These are phyloP conservation scores for Sphaerophoria taeniata DNA, from an alignment of 2,888 invertebrate genomes.

Conservation along the genomic window DNA sequence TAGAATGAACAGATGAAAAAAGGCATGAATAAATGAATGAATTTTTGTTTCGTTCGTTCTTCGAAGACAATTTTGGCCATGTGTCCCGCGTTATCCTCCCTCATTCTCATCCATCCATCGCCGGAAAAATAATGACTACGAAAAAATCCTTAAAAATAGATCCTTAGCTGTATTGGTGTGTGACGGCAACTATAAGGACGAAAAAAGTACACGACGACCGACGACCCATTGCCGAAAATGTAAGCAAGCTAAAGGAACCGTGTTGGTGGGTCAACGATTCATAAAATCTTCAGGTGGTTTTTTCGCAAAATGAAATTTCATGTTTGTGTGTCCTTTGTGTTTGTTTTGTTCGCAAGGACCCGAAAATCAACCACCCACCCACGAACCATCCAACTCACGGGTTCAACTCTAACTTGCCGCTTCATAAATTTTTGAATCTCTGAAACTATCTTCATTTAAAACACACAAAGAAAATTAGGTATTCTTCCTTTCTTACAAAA, in stretches of 20 bases:
- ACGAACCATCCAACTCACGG: too few species aligned
- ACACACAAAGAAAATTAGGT: conserved; percentile 19
- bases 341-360: conserved; percentile 28
- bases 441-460: conserved; percentile 31
- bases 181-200: conserved; percentile 13
- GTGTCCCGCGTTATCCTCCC: neutral
- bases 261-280: conserved; percentile 74
- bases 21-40: conserved; percentile 72
- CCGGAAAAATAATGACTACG: neutral
- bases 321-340: neutral
- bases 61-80: neutral
- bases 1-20: conserved; percentile 61
- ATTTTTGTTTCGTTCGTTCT: conserved; percentile 32
- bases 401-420: conserved; percentile 23
- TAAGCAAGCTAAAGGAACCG: conserved; percentile 62
- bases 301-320: conserved; percentile 23
- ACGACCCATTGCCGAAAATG: conserved; percentile 6
- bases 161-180: conserved; percentile 50
- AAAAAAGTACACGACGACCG: neutral
- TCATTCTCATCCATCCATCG: neutral
- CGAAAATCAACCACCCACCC: conserved; percentile 1
- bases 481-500: conserved; percentile 25
- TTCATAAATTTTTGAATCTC: conserved; percentile 35
- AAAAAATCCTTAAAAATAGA: conserved; percentile 10
- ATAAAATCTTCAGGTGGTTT: conserved; percentile 76